Percentiles rank a stretch among this genome's conserved stretches.
Conservation (phyloP, 2,113 vertebrate genomes). For the Ceyx melanurus region DNA sequence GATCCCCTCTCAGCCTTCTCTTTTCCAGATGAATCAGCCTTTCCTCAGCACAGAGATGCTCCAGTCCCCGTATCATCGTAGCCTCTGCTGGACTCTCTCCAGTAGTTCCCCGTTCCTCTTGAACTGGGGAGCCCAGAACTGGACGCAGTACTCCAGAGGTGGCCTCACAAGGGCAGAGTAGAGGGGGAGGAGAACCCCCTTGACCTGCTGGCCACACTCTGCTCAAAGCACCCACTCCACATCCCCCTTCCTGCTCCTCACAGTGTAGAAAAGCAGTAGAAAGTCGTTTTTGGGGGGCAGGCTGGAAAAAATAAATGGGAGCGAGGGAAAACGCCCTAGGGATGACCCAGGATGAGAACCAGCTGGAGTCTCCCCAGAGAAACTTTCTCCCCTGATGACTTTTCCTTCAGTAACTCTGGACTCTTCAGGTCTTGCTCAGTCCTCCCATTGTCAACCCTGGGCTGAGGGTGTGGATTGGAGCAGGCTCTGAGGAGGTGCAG, state of each 20-base stretch:
- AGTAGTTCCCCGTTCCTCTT: too few species aligned
- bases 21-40: too few species aligned
- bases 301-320: background rate
- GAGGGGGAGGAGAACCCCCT: too few species aligned
- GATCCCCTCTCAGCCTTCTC: too few species aligned
- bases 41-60: too few species aligned
- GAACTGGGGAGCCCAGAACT: too few species aligned
- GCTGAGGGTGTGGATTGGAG: background rate
- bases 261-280: background rate
- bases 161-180: too few species aligned
- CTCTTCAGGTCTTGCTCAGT: background rate
- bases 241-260: rapidly evolving
- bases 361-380: background rate
- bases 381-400: background rate
- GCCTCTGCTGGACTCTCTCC: too few species aligned
- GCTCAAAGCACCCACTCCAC: background rate
- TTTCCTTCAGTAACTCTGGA: background rate
- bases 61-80: too few species aligned
- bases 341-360: background rate
- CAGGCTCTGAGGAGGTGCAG: background rate
- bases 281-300: rapidly evolving
- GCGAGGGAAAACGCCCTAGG: background rate
- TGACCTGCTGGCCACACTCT: too few species aligned
- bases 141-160: too few species aligned
- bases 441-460: rapidly evolving